Percentiles rank a stretch among this genome's conserved stretches.
phyloP scores from a whole-genome alignment of 2,888 invertebrate genomes.

The Archips crataeganus region DNA sequence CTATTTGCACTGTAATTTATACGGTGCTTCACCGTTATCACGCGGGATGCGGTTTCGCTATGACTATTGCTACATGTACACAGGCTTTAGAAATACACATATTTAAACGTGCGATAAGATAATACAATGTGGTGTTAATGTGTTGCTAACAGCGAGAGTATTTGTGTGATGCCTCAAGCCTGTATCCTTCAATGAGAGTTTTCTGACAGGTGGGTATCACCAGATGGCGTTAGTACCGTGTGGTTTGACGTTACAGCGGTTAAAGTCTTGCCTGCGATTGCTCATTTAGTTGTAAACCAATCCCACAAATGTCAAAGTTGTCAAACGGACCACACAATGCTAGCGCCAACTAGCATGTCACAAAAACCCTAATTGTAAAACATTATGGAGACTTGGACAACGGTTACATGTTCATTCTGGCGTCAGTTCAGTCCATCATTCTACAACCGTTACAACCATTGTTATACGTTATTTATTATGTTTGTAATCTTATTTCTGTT shows the following conservation, averaged over 20 bases:
- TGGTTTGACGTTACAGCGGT: too few relatives aligned
- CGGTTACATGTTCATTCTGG: too few relatives aligned
- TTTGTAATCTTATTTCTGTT: neutral
- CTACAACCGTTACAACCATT: neutral
- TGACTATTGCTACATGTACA: neutral
- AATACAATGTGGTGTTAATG: neutral
- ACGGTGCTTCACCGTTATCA: neutral
- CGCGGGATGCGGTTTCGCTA: slow-evolving; percentile 4
- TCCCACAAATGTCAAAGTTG: too few relatives aligned
- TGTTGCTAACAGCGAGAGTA: neutral
- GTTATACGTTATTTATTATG: neutral
- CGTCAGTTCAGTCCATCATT: too few relatives aligned
- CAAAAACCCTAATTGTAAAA: neutral
- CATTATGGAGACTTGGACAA: neutral
- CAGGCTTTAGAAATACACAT: neutral
- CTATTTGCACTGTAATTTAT: slow-evolving; percentile 3
- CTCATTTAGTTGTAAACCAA: too few relatives aligned
- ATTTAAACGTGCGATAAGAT: slow-evolving; percentile 1
- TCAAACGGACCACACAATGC: too few relatives aligned
- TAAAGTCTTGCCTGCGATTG: too few relatives aligned
- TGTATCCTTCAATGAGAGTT: neutral
- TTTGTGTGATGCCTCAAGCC: neutral
- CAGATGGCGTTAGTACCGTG: too few relatives aligned
- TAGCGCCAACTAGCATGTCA: too few relatives aligned
- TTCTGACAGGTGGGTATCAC: too few relatives aligned